A percentile compares a stretch with the other conserved stretches of the same genome.
phyloP scores from a whole-genome alignment of 2,113 vertebrate genomes.

The Colinus virginianus region DNA sequence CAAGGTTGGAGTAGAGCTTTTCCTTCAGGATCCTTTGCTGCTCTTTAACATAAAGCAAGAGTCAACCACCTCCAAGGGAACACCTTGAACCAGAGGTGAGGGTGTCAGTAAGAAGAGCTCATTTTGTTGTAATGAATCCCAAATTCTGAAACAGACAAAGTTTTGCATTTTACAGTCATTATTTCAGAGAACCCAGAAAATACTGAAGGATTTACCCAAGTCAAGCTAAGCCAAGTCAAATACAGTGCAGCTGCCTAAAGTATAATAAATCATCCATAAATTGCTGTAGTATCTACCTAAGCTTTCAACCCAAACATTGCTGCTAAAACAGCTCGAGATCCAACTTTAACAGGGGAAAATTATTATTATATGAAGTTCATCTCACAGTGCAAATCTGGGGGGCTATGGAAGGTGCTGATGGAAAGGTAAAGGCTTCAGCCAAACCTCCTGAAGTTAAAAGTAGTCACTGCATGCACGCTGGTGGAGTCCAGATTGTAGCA shows the following conservation, averaged over 20 bases:
- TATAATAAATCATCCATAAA: constrained; percentile 19
- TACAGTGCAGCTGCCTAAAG: constrained; percentile 17
- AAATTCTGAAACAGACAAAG: not conserved
- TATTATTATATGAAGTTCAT: not conserved
- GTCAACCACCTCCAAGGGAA: not conserved
- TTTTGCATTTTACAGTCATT: constrained; percentile 1
- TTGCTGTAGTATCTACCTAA: not conserved
- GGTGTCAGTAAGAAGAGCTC: not conserved
- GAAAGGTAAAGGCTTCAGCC: not conserved
- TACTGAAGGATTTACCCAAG: not conserved
- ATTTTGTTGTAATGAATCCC: not conserved
- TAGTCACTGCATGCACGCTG: not conserved
- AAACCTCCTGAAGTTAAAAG: constrained; percentile 14
- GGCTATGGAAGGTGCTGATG: not conserved
- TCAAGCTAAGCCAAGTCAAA: constrained; percentile 40
- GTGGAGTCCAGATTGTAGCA: constrained; percentile 3
- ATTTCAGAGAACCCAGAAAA: not conserved
- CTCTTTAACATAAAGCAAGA: not conserved
- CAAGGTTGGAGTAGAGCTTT: not conserved
- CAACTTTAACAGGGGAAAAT: not conserved
- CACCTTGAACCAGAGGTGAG: not conserved
- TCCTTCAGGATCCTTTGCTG: not conserved
- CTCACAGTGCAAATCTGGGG: not conserved
- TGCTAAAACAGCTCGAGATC: constrained; percentile 3
- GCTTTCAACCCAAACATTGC: not conserved